Conservation (phyloP, 2,888 invertebrate species). For the Petrolisthes cinctipes region DNA sequence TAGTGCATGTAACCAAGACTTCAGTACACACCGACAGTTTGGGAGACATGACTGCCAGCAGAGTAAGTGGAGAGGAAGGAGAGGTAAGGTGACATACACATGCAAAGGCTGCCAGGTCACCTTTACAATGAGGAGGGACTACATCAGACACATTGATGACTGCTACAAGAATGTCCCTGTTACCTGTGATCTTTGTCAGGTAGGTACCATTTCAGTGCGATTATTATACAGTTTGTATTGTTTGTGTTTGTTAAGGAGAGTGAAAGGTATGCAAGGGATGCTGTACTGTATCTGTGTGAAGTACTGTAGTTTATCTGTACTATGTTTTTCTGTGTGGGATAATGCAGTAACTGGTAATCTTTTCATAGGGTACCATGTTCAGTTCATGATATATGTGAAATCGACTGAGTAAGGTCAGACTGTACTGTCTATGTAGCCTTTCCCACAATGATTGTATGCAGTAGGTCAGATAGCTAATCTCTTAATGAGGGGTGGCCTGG, state of each 20-base stretch:
- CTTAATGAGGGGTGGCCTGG: too few relatives aligned
- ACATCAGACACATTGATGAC: slow-evolving; percentile 39
- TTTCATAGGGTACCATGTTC: too few relatives aligned
- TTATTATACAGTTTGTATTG: neutral
- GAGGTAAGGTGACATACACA: slow-evolving; percentile 19
- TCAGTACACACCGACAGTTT: slow-evolving; percentile 17
- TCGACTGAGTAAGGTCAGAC: too few relatives aligned
- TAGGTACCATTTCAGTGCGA: neutral
- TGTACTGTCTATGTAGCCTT: too few relatives aligned
- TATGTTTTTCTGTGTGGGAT: too few relatives aligned
- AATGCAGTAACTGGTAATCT: too few relatives aligned
- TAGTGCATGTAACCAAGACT: slow-evolving; percentile 21
- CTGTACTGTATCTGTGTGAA: neutral
- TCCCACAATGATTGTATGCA: too few relatives aligned
- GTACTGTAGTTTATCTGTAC: too few relatives aligned
- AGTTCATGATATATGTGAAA: too few relatives aligned
- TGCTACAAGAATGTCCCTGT: slow-evolving; percentile 57
- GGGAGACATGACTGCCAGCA: slow-evolving; percentile 21
- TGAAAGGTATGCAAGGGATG: neutral
- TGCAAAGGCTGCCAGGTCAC: slow-evolving; percentile 44
- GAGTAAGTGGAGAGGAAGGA: neutral
- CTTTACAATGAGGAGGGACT: slow-evolving; percentile 36
- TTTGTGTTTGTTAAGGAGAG: neutral
- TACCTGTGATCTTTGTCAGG: slow-evolving; percentile 41
- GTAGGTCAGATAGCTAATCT: too few relatives aligned